These are phyloP conservation scores for Graptemys geographica DNA, from an alignment of 2,797 vertebrate species.

Conservation along the genomic window DNA sequence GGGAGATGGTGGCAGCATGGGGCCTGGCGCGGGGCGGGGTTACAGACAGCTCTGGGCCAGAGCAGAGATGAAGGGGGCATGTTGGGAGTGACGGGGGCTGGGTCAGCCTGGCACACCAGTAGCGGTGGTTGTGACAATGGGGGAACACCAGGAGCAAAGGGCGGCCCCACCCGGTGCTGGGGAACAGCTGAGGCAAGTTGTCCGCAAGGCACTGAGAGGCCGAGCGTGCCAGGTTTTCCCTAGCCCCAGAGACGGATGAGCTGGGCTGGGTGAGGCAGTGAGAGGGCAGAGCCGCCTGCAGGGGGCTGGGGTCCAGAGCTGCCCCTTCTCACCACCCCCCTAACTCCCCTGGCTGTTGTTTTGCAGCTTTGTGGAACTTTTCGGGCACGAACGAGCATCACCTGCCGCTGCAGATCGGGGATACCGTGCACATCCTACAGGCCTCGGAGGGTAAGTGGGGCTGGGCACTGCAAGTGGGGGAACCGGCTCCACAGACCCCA, in stretches of 20 bases:
- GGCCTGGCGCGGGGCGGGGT: background rate
- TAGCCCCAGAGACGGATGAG: background rate
- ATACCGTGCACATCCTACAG: slow-evolving; percentile 71
- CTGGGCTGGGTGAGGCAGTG: background rate
- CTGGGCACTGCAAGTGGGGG: accelerated
- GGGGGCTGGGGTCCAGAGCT: accelerated
- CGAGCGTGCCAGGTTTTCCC: background rate
- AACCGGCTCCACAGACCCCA: background rate
- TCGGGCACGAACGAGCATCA: slow-evolving; percentile 55
- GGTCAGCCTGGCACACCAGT: background rate
- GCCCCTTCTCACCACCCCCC: background rate
- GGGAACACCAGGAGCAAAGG: background rate
- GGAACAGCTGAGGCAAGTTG: background rate
- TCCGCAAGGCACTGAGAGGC: background rate
- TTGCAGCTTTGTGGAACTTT: slow-evolving; percentile 70
- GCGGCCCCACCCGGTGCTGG: background rate
- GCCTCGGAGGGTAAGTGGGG: slow-evolving; percentile 61
- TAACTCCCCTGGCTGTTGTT: background rate
- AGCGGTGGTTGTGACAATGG: background rate
- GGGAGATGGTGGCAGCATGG: background rate
- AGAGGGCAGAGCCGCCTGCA: accelerated
- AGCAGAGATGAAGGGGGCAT: background rate
- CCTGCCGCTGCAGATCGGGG: slow-evolving; percentile 67
- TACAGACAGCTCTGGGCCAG: background rate
- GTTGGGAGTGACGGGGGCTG: background rate